Conservation (phyloP, 2,888 invertebrate species). For the Trissolcus japonicus region DNA sequence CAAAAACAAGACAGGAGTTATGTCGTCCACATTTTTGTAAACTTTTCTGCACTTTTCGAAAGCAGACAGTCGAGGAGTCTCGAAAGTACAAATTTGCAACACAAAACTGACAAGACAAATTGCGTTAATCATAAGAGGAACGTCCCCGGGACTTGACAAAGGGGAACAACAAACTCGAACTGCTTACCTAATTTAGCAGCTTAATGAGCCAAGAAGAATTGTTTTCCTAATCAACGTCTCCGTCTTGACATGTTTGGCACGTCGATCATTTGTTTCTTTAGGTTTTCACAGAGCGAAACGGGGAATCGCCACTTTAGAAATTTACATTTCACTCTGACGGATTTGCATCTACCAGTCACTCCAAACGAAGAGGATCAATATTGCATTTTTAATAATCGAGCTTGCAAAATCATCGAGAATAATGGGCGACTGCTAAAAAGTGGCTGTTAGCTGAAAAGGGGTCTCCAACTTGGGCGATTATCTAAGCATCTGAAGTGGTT, state of each 20-base stretch:
- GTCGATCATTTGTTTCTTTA: not conserved
- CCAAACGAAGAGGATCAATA: not conserved
- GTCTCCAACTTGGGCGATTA: too few species aligned
- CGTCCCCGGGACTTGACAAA: too few species aligned
- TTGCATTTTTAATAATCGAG: not conserved
- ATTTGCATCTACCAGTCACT: too few species aligned
- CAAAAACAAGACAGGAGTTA: not conserved
- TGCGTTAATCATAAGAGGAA: too few species aligned
- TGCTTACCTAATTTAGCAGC: conserved; percentile 13
- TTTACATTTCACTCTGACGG: too few species aligned
- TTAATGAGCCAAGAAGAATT: conserved; percentile 4
- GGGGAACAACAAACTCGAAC: not conserved
- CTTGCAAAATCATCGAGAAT: too few species aligned
- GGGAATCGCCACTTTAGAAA: not conserved
- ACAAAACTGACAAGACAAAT: too few species aligned
- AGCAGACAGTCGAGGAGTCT: too few species aligned
- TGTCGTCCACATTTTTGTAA: not conserved
- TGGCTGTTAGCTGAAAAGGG: too few species aligned
- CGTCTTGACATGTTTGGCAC: not conserved
- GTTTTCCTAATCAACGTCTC: conserved; percentile 16
- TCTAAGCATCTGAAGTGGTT: too few species aligned
- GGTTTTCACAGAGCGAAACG: not conserved
- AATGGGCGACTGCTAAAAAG: too few species aligned
- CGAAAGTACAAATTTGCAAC: too few species aligned
- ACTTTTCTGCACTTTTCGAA: not conserved